Conservation (phyloP, 2,888 invertebrate genomes). For the Drosophila maculinotata region DNA sequence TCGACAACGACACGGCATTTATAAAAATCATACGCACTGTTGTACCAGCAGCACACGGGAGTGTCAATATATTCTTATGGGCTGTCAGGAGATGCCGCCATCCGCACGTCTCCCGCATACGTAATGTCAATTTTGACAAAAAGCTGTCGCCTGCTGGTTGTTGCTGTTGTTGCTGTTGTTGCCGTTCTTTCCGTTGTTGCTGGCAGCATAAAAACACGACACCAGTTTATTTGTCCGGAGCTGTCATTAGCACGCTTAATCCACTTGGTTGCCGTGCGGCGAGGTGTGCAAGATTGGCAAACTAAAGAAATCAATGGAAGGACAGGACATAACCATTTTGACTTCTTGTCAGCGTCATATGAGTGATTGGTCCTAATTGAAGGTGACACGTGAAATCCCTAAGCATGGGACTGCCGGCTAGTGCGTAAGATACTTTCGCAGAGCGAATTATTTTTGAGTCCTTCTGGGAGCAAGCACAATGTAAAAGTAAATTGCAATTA, state of each 20-base stretch:
- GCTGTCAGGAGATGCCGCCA: conserved; percentile 51
- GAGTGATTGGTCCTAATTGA: conserved; percentile 58
- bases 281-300: conserved; percentile 63
- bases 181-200: conserved; percentile 14
- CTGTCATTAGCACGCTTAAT: conserved; percentile 77
- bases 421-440: neutral
- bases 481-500: conserved; percentile 16
- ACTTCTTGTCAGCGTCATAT: conserved; percentile 23
- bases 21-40: conserved; percentile 79
- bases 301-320: conserved; percentile 70
- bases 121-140: conserved; percentile 75
- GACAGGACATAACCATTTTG: conserved; percentile 51
- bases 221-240: conserved; percentile 46
- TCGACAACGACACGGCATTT: conserved; percentile 74
- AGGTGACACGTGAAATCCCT: conserved; percentile 38
- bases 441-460: conserved; percentile 11
- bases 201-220: conserved; percentile 56
- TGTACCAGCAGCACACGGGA: conserved; percentile 70
- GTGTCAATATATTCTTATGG: conserved; percentile 76
- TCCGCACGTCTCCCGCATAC: conserved; percentile 59
- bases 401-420: neutral
- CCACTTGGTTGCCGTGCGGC: conserved; percentile 62
- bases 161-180: conserved; percentile 12
- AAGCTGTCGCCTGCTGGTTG: conserved; percentile 60
- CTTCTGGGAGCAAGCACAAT: neutral